Percentiles rank a stretch among this genome's conserved stretches.
These are phyloP conservation scores for Otocyon megalotis DNA, from an alignment of 2,113 vertebrate species.

Conservation along the genomic window DNA sequence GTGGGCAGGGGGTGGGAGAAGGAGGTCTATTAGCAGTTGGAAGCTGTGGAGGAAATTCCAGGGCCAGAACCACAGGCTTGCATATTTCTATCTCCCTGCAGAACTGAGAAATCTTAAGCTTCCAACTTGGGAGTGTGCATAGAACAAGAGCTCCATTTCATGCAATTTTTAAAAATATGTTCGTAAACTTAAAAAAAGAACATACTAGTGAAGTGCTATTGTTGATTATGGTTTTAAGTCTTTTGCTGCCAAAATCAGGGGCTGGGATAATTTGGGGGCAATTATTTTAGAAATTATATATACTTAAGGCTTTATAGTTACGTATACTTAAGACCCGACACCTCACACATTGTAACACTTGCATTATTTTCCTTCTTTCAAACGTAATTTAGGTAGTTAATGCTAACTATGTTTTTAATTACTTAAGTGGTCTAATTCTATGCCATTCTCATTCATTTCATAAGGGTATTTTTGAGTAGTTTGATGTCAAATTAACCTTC, in stretches of 20 bases:
- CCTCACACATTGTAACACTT: background rate
- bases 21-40: background rate
- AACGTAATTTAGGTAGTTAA: background rate
- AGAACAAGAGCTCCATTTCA: background rate
- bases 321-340: background rate
- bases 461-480: background rate
- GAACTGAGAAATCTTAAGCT: background rate
- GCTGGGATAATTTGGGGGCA: background rate
- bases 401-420: background rate
- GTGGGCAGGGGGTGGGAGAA: background rate
- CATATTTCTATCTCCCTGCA: background rate
- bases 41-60: background rate
- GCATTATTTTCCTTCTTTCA: slow-evolving; percentile 39
- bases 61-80: background rate
- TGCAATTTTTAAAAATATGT: background rate
- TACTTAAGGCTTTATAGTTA: background rate
- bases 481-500: background rate
- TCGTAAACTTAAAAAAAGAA: background rate
- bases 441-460: background rate
- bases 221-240: background rate
- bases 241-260: slow-evolving; percentile 14
- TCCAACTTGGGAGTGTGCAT: background rate
- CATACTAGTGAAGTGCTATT: background rate
- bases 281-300: background rate
- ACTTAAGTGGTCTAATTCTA: background rate